Evolutionary conservation across 2,113 vertebrate genomes (phyloP), one percentile per base, ranked within the genome.

Genomic region (Ornithorhynchus anatinus): DNA sequence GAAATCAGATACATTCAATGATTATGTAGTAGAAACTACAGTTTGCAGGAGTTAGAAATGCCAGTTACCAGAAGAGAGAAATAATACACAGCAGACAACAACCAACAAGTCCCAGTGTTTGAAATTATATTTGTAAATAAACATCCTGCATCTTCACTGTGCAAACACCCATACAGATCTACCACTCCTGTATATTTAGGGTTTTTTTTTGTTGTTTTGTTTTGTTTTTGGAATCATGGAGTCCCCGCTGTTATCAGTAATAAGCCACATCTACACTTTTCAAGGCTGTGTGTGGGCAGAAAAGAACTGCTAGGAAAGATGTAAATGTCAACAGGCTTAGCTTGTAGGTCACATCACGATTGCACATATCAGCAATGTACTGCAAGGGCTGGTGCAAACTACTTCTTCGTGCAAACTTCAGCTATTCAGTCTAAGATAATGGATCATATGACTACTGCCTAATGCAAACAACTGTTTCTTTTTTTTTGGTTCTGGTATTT

Each of bases 41-140:
- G 19, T 75, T 25, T 29, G 57, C 83, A 87, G 85, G 81, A 86
- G 72, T 74, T 66, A 79, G 76, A 73, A 70, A 78, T 48, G 43
- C 22, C 75, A 85, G 80, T 29, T 47, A 74, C 74, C 72, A 37
- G 33, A 54, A 75, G 69, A 64, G 77, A 62, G 67, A 72, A 83
- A 83, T 69, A 33, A 65, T 8, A 43, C 8, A 54, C 7, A 9
- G 64, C 51, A 69, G 45, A 71, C 72, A 75, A 77, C 76, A 2
- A 35, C 17, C 72, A 44, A 80, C n/a, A n/a, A n/a, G n/a, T n/a
- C n/a, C n/a, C n/a, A n/a, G n/a, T n/a, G n/a, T n/a, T n/a, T n/a
- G n/a, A n/a, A n/a, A n/a, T n/a, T n/a, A n/a, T n/a, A n/a, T n/a
- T n/a, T n/a, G n/a, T n/a, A n/a, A n/a, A n/a, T n/a, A n/a, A n/a